Percentiles rank a stretch among this genome's conserved stretches.
phyloP scores from a whole-genome alignment of 92 coral and sea anemone species.

The Pocillopora meandrina region DNA sequence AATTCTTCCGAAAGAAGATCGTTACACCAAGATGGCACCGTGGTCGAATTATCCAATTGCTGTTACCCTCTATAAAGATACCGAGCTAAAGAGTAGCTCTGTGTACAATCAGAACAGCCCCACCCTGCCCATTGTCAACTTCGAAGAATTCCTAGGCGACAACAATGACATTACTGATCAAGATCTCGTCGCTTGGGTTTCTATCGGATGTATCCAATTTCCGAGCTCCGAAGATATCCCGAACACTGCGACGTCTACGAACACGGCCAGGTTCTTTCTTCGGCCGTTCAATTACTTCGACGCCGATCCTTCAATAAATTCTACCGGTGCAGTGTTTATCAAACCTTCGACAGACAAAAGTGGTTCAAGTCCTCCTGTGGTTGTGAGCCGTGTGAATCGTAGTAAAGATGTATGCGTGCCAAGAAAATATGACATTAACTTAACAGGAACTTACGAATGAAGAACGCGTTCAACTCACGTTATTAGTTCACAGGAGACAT shows the following conservation, averaged over 20 bases:
- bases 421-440: constrained; percentile 31
- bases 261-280: constrained; percentile 75
- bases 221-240: constrained; percentile 87
- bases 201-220: constrained; percentile 69
- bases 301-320: constrained; percentile 83
- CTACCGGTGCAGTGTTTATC: constrained; percentile 74
- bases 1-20: constrained; percentile 65
- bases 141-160: constrained; percentile 45
- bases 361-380: constrained; percentile 1
- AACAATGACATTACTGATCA: constrained; percentile 55
- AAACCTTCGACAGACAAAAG: constrained; percentile 45
- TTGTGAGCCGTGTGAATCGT: constrained; percentile 27
- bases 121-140: constrained; percentile 65
- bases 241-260: constrained; percentile 65
- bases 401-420: constrained; percentile 48
- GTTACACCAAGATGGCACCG: constrained; percentile 61
- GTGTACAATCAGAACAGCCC: constrained; percentile 81
- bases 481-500: too few relatives aligned
- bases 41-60: constrained; percentile 82
- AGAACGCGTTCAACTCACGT: neutral
- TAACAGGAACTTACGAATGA: constrained; percentile 29
- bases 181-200: constrained; percentile 79
- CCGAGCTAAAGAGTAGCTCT: constrained; percentile 68
- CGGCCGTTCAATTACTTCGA: constrained; percentile 90
- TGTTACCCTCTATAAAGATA: constrained; percentile 59